Evolutionary conservation across 2,797 vertebrate genomes (phyloP).

Genomic region (Hephaestus fuliginosus): DNA sequence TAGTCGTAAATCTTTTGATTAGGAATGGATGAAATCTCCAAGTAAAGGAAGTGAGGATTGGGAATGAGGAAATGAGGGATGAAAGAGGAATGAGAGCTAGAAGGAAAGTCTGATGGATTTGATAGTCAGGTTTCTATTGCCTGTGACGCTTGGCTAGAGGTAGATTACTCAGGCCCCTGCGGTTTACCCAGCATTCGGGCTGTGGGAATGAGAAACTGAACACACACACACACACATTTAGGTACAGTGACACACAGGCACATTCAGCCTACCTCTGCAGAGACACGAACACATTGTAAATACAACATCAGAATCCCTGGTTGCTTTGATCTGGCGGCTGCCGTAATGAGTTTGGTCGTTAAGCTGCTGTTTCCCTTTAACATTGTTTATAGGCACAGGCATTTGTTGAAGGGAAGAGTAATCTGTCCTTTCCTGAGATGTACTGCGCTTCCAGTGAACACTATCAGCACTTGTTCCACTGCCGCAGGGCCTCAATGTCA

Average conservation of each 20-base stretch:
- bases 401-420: conserved; percentile 69
- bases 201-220: conserved; percentile 45
- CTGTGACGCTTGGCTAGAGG: conserved; percentile 62
- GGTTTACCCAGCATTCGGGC: conserved; percentile 55
- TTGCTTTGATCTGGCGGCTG: conserved; percentile 68
- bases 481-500: conserved; percentile 39
- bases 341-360: conserved; percentile 80
- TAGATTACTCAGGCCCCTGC: conserved; percentile 61
- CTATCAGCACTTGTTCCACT: conserved; percentile 43
- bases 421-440: conserved; percentile 65
- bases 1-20: conserved; percentile 50
- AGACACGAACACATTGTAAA: conserved; percentile 36
- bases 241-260: conserved; percentile 12
- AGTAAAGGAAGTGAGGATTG: conserved; percentile 42
- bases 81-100: conserved; percentile 53
- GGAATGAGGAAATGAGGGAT: conserved; percentile 61
- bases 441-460: conserved; percentile 28
- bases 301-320: conserved; percentile 50
- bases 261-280: conserved; percentile 24
- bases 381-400: conserved; percentile 75
- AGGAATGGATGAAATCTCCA: conserved; percentile 39
- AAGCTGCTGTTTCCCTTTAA: conserved; percentile 80
- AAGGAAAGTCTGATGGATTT: conserved; percentile 63
- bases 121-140: conserved; percentile 54
- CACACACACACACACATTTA: conserved; percentile 12